phyloP scores from a whole-genome alignment of 2,113 vertebrate species.

The Corythaixoides concolor region DNA sequence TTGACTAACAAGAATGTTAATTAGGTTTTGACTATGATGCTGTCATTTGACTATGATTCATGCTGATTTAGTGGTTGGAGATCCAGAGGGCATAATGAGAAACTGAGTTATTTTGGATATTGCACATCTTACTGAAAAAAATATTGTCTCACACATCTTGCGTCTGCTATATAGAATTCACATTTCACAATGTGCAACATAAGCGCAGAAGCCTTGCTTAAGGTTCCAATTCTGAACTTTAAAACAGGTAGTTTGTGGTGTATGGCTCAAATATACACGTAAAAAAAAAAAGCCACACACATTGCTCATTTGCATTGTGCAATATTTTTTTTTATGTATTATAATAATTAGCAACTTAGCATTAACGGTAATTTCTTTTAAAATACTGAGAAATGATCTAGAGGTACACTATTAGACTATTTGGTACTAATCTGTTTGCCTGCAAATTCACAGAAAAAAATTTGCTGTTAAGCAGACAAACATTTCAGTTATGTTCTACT shows the following conservation, averaged over 20 bases:
- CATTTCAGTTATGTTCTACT: neutral
- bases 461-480: neutral
- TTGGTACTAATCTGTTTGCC: conserved; percentile 8
- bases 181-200: neutral
- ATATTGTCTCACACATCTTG: conserved; percentile 5
- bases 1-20: conserved; percentile 40
- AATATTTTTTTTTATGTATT: conserved; percentile 70
- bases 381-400: neutral
- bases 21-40: conserved; percentile 52
- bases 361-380: conserved; percentile 49
- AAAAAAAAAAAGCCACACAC: neutral
- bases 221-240: conserved; percentile 31
- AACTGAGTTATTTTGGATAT: conserved; percentile 21
- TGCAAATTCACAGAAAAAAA: neutral
- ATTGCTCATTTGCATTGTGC: conserved; percentile 52
- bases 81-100: conserved; percentile 30
- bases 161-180: conserved; percentile 1
- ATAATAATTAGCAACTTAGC: conserved; percentile 44
- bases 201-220: neutral
- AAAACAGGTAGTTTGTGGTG: conserved; percentile 34
- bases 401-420: neutral
- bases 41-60: conserved; percentile 33
- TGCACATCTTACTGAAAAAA: conserved; percentile 34
- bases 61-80: neutral
- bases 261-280: conserved; percentile 38